Evolutionary conservation across 2,113 vertebrate genomes (phyloP).

Genomic region (Tenrec ecaudatus): DNA sequence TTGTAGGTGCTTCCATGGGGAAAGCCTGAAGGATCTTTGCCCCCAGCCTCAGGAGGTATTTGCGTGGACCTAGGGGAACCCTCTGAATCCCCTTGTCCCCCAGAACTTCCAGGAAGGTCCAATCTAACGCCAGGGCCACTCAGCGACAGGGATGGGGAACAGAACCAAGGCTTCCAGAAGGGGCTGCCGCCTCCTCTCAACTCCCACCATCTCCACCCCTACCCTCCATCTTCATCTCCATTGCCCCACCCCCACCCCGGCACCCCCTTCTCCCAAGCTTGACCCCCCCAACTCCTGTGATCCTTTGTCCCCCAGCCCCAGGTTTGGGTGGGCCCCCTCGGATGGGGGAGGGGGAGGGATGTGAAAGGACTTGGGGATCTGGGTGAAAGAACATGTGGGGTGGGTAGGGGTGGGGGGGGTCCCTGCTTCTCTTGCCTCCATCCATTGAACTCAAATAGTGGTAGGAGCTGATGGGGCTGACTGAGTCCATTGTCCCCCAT

Average conservation of each 20-base stretch:
- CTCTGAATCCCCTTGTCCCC: not conserved
- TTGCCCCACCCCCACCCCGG: not conserved
- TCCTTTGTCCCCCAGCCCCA: not conserved
- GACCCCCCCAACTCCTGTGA: constrained; percentile 19
- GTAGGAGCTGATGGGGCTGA: constrained; percentile 74
- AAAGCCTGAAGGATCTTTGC: not conserved
- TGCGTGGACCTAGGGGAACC: not conserved
- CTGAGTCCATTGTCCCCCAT: not conserved
- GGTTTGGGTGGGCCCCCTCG: not conserved
- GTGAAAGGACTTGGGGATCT: not conserved
- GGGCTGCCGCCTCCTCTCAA: not conserved
- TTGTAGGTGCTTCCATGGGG: not conserved
- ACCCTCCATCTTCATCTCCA: constrained; percentile 69
- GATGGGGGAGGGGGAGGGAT: not conserved
- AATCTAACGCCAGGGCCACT: not conserved
- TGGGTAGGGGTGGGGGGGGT: not conserved
- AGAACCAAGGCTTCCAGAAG: not conserved
- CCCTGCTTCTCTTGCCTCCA: constrained; percentile 70
- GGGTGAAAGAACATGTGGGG: not conserved
- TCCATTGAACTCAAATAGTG: constrained; percentile 80
- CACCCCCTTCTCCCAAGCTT: constrained; percentile 6
- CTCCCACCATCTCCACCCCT: not conserved
- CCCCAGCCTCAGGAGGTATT: not conserved
- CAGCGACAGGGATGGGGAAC: not conserved
- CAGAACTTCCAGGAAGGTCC: not conserved